These are phyloP conservation scores for Amaurobius ferox DNA, from an alignment of 2,888 invertebrate species.

Conservation along the genomic window DNA sequence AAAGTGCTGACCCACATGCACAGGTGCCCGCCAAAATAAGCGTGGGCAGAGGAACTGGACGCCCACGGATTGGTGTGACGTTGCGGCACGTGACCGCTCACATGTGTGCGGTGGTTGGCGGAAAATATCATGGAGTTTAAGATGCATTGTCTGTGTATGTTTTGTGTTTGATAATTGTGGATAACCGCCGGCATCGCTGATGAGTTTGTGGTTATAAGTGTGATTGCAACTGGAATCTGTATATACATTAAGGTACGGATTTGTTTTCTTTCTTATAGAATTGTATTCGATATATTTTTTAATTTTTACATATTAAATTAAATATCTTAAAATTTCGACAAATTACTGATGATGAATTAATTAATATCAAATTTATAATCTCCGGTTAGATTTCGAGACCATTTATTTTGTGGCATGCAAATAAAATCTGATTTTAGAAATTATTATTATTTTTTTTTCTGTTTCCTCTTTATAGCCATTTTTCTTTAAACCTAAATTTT, in stretches of 20 bases:
- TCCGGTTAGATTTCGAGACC: too few relatives aligned
- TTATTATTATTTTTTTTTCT: too few relatives aligned
- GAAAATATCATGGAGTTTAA: slow-evolving; percentile 34
- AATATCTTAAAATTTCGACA: too few relatives aligned
- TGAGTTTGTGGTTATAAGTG: neutral
- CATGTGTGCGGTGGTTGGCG: slow-evolving; percentile 42
- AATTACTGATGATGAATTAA: too few relatives aligned
- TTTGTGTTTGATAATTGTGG: slow-evolving; percentile 11
- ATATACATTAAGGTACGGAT: neutral
- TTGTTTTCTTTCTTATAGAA: too few relatives aligned
- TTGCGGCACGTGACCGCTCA: slow-evolving; percentile 60
- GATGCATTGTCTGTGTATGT: slow-evolving; percentile 11
- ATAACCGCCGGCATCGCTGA: neutral
- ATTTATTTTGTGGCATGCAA: too few relatives aligned
- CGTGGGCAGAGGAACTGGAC: slow-evolving; percentile 59
- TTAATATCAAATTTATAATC: too few relatives aligned
- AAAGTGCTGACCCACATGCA: slow-evolving; percentile 71
- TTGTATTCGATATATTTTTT: too few relatives aligned
- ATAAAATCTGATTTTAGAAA: too few relatives aligned
- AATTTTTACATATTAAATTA: too few relatives aligned
- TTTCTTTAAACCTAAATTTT: too few relatives aligned
- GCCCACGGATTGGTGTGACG: slow-evolving; percentile 60
- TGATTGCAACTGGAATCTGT: neutral
- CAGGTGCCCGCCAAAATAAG: slow-evolving; percentile 57
- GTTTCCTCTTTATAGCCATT: too few relatives aligned